Percentiles rank a stretch among this genome's conserved stretches.
These are phyloP conservation scores for Uria lomvia DNA, from an alignment of 2,113 vertebrate genomes.

Conservation along the genomic window DNA sequence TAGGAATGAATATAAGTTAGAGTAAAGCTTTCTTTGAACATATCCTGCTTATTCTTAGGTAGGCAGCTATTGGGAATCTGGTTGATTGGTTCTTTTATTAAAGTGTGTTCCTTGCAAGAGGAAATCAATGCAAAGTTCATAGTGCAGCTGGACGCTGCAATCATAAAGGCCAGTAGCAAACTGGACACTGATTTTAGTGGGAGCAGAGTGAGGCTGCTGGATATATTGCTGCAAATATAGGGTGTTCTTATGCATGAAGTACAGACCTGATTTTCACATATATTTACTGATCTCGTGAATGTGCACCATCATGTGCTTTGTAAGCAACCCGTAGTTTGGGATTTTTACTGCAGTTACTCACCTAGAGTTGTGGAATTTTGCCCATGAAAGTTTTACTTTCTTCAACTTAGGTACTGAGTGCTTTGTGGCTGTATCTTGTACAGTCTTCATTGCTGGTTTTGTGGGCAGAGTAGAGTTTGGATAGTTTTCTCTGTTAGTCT, in stretches of 20 bases:
- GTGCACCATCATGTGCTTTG: neutral
- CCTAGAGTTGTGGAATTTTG: neutral
- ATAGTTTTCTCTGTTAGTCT: neutral
- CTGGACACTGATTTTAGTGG: neutral
- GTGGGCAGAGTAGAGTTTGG: neutral
- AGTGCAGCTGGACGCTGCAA: neutral
- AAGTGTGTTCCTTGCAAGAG: neutral
- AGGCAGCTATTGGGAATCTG: neutral
- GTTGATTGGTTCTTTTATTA: neutral
- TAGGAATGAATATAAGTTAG: neutral
- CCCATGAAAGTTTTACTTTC: neutral
- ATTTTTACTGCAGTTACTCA: neutral
- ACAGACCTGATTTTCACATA: neutral
- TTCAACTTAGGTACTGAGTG: neutral
- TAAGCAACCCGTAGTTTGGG: neutral
- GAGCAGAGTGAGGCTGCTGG: neutral
- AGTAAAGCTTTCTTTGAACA: conserved; percentile 30
- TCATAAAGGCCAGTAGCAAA: neutral
- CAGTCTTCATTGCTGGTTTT: neutral
- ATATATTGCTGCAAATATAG: neutral
- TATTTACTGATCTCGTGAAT: neutral
- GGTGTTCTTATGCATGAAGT: neutral
- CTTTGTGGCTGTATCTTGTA: neutral
- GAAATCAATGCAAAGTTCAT: neutral
- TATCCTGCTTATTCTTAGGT: conserved; percentile 51